Evolutionary conservation across 1,140 invertebrate species (phyloP).

Genomic region (Cardiocondyla obscurior): DNA sequence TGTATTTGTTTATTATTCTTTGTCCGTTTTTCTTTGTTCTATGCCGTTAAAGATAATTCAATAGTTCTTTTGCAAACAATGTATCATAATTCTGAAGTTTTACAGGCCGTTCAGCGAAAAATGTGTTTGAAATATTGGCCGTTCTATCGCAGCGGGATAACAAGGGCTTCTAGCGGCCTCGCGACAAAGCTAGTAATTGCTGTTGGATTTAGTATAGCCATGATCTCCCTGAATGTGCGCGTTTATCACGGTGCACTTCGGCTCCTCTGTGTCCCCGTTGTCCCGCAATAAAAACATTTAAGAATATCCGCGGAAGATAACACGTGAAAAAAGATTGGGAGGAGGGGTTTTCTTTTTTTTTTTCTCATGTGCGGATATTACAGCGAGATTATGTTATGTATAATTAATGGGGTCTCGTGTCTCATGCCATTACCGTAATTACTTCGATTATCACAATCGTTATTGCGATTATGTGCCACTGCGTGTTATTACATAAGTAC

Average conservation of each 20-base stretch:
- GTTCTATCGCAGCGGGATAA: slow-evolving; percentile 33
- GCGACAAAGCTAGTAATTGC: slow-evolving; percentile 41
- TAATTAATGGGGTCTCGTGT: slow-evolving; percentile 37
- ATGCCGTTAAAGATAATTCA: not conserved
- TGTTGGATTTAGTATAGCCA: slow-evolving; percentile 52
- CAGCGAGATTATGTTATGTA: slow-evolving; percentile 38
- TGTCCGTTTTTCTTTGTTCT: too few species aligned
- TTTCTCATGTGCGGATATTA: not conserved
- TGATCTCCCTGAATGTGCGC: slow-evolving; percentile 33
- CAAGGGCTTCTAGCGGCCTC: slow-evolving; percentile 28
- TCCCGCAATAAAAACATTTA: slow-evolving; percentile 35
- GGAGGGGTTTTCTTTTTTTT: too few species aligned
- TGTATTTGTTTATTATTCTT: not conserved
- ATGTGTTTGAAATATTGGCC: slow-evolving; percentile 39
- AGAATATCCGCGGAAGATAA: slow-evolving; percentile 13
- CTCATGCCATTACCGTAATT: slow-evolving; percentile 49
- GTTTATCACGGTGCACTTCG: slow-evolving; percentile 27
- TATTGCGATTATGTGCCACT: slow-evolving; percentile 33
- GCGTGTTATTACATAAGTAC: slow-evolving; percentile 44
- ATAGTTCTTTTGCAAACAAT: not conserved
- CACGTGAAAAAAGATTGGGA: not conserved
- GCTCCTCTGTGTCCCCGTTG: not conserved
- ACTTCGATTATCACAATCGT: slow-evolving; percentile 52
- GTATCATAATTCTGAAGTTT: slow-evolving; percentile 7
- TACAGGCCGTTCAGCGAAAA: not conserved